phyloP scores from a whole-genome alignment of 2,113 vertebrate species.

The Sorex fumeus region DNA sequence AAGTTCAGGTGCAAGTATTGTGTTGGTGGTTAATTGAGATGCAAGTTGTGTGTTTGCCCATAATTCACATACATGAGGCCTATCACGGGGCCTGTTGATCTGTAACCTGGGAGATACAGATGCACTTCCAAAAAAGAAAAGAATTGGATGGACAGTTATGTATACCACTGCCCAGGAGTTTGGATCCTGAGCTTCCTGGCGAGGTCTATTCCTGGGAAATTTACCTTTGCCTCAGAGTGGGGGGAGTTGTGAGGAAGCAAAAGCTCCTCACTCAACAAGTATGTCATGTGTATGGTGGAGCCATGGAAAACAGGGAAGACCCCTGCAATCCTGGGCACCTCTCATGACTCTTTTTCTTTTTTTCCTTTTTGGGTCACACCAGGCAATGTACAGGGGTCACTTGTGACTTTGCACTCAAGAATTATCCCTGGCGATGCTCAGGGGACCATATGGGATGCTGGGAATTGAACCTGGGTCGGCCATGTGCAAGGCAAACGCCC shows the following conservation, averaged over 20 bases:
- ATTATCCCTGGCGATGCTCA: no score
- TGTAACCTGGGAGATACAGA: no score
- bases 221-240: neutral
- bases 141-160: neutral
- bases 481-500: no score
- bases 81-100: neutral
- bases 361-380: no score
- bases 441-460: no score
- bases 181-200: neutral
- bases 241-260: neutral
- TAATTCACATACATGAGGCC: neutral
- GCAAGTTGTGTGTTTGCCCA: neutral
- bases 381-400: no score
- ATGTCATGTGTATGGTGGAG: neutral
- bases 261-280: no score
- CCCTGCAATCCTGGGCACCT: neutral
- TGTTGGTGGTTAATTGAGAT: neutral
- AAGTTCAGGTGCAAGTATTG: neutral
- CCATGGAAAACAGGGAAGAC: neutral
- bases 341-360: neutral
- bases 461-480: no score
- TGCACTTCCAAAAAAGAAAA: no score
- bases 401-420: no score
- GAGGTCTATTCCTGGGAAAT: neutral
- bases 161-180: neutral